Base-by-base conservation (phyloP, 2,113 vertebrate genomes). In the Rhinoptilus africanus region DNA sequence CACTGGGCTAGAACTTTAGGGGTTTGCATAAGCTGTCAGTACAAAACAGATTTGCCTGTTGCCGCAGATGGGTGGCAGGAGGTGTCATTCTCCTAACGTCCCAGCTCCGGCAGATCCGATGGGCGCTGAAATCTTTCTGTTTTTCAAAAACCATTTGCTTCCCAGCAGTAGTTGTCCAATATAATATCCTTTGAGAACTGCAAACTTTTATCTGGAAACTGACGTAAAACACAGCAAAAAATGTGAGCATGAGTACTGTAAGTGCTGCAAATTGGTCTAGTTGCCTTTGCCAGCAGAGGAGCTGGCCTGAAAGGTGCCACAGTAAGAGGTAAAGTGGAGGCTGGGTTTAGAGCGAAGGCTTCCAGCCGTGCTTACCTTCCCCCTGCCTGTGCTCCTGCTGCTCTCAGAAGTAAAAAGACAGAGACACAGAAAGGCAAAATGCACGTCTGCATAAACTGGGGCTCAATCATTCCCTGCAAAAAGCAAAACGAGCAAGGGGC, bases 11-110 rank as follows among this genome's bases (percentile, higher is more conserved):
- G 88, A 85, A 72, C 60, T 62, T 34, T 63, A 74, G 50, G 21
- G 2, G 51, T 77, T 89, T 96, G 71, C 95, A 78, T 83, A 83
- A 97, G 56, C 62, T 66, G 14, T 93, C 91, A 59, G 56, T 68
- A 66, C 43, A 88, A 92, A 91, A 57, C 64, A 89, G 56, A 50
- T 86, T 48, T 84, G 81, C n/a, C 56, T 48, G 8, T 32, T 88
- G 59, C 71, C 0, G 0, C 39, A 76, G 85, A 59, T 13, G 4
- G 72, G 41, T 76, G 73, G 50, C 35, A 21, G 16, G 66, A 88
- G 45, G 59, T 81, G 63, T 32, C 47, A 37, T 79, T n/a, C 54
- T 94, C 66, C 63, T 74, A 37, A 62, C 11, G 16, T 43, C 66
- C 82, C 86, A 87, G 77, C 37, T 72, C 66, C 57, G 75, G 69